phyloP scores from a whole-genome alignment of 2,797 vertebrate genomes.

The Podarcis siculus region DNA sequence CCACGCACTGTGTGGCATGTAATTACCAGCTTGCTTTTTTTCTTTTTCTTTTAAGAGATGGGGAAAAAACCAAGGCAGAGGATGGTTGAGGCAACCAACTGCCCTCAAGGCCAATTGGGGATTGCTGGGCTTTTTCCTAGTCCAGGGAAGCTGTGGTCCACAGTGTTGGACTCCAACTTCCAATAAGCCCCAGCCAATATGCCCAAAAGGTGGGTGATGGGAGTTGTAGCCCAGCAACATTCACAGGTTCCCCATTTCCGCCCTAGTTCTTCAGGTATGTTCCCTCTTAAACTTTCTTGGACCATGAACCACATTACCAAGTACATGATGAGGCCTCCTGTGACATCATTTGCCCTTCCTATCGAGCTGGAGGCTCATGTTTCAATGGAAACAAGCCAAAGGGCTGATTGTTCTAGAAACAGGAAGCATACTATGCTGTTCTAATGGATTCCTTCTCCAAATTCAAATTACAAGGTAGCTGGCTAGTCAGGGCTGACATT shows the following conservation, averaged over 20 bases:
- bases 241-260: not conserved
- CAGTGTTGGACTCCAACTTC: not conserved
- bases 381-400: not conserved
- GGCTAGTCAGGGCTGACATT: too few species aligned
- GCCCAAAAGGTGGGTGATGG: not conserved
- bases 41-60: not conserved
- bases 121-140: not conserved
- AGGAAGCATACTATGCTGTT: not conserved
- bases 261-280: not conserved
- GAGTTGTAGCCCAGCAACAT: not conserved
- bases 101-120: fast-evolving
- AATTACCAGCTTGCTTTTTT: conserved; percentile 1
- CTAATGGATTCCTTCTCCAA: not conserved
- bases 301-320: not conserved
- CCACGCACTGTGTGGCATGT: conserved; percentile 37
- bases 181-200: not conserved
- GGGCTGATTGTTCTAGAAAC: not conserved
- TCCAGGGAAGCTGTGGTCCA: not conserved
- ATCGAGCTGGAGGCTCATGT: not conserved
- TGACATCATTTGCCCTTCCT: not conserved
- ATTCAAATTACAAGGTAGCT: not conserved
- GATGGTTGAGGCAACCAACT: not conserved
- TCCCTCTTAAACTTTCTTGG: not conserved
- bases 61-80: not conserved
- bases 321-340: not conserved